Percentiles rank a stretch among this genome's conserved stretches.
These are phyloP conservation scores for Chelidonichthys spinosus DNA, from an alignment of 2,797 vertebrate species.

Conservation along the genomic window DNA sequence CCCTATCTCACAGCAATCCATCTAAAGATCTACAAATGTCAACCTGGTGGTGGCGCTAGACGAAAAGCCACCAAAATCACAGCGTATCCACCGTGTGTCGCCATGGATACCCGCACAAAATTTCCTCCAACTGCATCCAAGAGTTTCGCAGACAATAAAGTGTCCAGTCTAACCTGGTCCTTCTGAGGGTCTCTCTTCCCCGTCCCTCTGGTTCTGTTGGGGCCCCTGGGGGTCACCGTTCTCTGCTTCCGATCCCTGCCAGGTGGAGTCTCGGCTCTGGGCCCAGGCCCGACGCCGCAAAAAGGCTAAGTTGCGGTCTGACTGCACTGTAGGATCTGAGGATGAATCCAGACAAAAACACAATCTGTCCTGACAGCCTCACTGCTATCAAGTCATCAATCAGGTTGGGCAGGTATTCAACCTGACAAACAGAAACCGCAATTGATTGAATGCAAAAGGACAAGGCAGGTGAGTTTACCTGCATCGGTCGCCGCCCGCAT, in stretches of 20 bases:
- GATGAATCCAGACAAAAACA: slow-evolving; percentile 30
- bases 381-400: slow-evolving; percentile 23
- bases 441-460: slow-evolving; percentile 24
- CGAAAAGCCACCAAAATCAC: not conserved
- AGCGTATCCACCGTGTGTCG: not conserved
- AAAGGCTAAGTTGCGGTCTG: slow-evolving; percentile 46
- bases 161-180: slow-evolving; percentile 59
- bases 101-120: not conserved
- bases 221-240: slow-evolving; percentile 20
- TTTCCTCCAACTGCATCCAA: not conserved
- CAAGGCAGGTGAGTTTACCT: not conserved
- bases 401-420: slow-evolving; percentile 40
- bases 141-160: not conserved
- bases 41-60: not conserved
- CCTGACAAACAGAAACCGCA: slow-evolving; percentile 37
- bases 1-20: not conserved
- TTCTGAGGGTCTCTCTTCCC: slow-evolving; percentile 31
- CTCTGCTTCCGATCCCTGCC: slow-evolving; percentile 55
- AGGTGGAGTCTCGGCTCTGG: slow-evolving; percentile 70
- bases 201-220: slow-evolving; percentile 24
- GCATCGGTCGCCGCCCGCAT: not conserved
- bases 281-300: slow-evolving; percentile 73
- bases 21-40: not conserved
- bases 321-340: slow-evolving; percentile 45
- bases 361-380: not conserved